phyloP scores from a whole-genome alignment of 2,888 invertebrate species.

The Oligia fasciuncula region DNA sequence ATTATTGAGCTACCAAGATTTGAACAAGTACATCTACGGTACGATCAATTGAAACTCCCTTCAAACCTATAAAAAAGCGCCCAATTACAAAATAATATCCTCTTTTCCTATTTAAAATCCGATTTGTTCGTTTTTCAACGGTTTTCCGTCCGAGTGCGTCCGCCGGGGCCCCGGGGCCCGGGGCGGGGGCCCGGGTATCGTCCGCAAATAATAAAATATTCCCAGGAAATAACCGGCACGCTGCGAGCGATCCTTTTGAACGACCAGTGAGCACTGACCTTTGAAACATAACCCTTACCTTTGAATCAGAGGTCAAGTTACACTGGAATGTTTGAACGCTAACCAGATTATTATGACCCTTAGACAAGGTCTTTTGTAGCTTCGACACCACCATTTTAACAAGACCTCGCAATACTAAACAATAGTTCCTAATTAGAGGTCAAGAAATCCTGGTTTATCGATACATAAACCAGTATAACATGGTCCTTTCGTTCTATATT shows the following conservation, averaged over 20 bases:
- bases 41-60: background rate
- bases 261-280: conserved; percentile 30
- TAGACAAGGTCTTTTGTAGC: conserved; percentile 43
- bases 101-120: conserved; percentile 42
- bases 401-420: conserved; percentile 2
- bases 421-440: background rate
- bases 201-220: conserved; percentile 65
- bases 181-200: conserved; percentile 17
- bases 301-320: conserved; percentile 4
- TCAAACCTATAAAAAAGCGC: conserved; percentile 21
- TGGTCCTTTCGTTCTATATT: background rate
- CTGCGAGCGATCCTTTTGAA: conserved; percentile 45
- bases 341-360: conserved; percentile 53
- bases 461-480: conserved; percentile 13
- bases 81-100: conserved; percentile 51
- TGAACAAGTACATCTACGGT: background rate
- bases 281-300: background rate
- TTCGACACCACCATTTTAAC: conserved; percentile 25
- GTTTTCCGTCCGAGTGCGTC: conserved; percentile 52
- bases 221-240: conserved; percentile 56
- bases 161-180: conserved; percentile 2
- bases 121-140: conserved; percentile 54
- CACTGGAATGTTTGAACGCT: background rate
- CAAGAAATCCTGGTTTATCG: background rate
- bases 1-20: conserved; percentile 6